Percentiles rank a stretch among this genome's conserved stretches.
Evolutionary conservation across 2,888 invertebrate species (phyloP).

Genomic region (Polyommatus icarus): DNA sequence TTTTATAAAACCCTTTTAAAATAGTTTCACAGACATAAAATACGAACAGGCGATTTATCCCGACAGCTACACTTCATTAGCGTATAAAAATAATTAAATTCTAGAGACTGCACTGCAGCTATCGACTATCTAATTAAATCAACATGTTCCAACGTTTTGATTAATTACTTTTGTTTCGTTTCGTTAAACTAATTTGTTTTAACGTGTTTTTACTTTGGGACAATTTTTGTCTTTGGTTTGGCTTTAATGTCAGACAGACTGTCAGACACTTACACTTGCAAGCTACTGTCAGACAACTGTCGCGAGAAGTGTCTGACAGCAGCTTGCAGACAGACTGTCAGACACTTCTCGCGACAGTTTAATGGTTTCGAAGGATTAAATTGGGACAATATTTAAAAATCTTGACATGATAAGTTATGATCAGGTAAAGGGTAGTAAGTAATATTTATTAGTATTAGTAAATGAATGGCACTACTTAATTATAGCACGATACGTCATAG

Average conservation of each 20-base stretch:
- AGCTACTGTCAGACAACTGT: no score
- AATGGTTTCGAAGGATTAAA: neutral
- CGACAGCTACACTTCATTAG: constrained; percentile 18
- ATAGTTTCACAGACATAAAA: constrained; percentile 5
- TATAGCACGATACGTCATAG: no score
- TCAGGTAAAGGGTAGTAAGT: no score
- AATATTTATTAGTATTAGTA: no score
- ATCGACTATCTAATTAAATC: constrained; percentile 24
- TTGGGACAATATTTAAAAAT: no score
- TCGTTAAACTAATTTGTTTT: constrained; percentile 11
- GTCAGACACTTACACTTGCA: no score
- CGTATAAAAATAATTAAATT: constrained; percentile 21
- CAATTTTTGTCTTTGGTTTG: neutral
- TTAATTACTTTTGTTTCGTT: constrained; percentile 19
- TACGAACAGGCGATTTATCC: neutral
- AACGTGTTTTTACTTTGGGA: neutral
- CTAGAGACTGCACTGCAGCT: constrained; percentile 6
- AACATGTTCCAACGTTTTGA: constrained; percentile 22
- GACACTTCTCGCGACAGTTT: no score
- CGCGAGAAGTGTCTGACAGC: no score
- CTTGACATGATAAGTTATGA: no score
- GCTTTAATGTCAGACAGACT: no score
- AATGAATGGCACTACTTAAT: no score
- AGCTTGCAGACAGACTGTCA: no score
- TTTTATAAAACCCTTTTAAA: neutral